Evolutionary conservation across 2,797 vertebrate species (phyloP).

Genomic region (Galago senegalensis): DNA sequence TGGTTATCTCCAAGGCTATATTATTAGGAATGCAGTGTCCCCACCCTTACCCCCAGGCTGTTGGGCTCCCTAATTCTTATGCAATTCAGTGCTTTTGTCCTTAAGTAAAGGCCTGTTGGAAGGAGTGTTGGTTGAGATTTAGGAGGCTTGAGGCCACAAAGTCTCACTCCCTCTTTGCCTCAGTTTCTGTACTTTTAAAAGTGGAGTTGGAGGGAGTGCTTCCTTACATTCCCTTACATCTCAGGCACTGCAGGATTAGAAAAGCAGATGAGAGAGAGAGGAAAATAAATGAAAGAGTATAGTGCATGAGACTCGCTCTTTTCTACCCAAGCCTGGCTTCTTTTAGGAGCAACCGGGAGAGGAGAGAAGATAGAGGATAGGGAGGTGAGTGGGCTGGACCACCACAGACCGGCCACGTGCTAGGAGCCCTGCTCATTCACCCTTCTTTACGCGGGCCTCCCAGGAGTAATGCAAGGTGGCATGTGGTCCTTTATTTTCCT

Average conservation of each 20-base stretch:
- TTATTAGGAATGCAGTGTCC: not conserved
- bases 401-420: fast-evolving
- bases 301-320: not conserved
- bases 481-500: not conserved
- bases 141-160: not conserved
- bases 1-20: not conserved
- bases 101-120: not conserved
- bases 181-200: not conserved
- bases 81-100: fast-evolving
- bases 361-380: not conserved
- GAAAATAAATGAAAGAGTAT: not conserved
- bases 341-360: fast-evolving
- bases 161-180: not conserved
- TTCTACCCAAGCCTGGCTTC: not conserved
- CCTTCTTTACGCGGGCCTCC: not conserved
- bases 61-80: fast-evolving
- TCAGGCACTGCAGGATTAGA: too few relatives aligned
- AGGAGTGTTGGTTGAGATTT: not conserved
- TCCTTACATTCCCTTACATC: not conserved
- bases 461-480: fast-evolving
- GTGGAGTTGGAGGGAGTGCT: too few relatives aligned
- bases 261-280: not conserved
- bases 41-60: not conserved
- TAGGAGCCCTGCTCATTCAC: fast-evolving
- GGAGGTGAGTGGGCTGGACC: fast-evolving